phyloP scores from a whole-genome alignment of 2,888 invertebrate species.

The Xestia c-nigrum region DNA sequence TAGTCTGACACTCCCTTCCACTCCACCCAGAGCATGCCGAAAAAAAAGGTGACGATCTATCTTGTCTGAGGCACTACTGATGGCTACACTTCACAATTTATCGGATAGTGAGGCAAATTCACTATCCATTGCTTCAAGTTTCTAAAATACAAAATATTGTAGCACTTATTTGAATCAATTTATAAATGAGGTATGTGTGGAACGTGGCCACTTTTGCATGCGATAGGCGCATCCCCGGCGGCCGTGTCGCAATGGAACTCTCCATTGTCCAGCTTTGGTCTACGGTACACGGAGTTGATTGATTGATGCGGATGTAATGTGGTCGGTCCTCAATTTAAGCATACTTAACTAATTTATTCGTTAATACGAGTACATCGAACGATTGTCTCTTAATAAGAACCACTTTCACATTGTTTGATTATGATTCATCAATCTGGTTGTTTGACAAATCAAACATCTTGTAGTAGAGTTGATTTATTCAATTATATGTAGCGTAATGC shows the following conservation, averaged over 20 bases:
- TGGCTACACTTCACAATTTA: background rate
- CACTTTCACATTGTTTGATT: conserved; percentile 52
- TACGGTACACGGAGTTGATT: conserved; percentile 28
- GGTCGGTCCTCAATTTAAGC: conserved; percentile 34
- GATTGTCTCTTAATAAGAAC: conserved; percentile 24
- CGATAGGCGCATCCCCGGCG: background rate
- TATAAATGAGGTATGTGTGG: background rate
- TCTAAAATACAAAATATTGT: background rate
- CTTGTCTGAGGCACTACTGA: background rate
- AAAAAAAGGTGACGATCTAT: too few relatives aligned
- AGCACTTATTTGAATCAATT: background rate
- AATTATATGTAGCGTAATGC: conserved; percentile 7
- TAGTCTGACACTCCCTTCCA: too few relatives aligned
- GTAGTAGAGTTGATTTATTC: conserved; percentile 14
- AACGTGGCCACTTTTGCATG: conserved; percentile 1
- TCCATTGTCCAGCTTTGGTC: conserved; percentile 6
- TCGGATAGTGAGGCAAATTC: background rate
- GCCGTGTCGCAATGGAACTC: conserved; percentile 8
- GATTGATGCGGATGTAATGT: conserved; percentile 47
- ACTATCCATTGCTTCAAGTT: background rate
- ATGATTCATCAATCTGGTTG: conserved; percentile 40
- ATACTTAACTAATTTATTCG: conserved; percentile 47
- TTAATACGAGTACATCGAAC: conserved; percentile 26
- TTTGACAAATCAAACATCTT: conserved; percentile 28
- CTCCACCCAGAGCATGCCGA: too few relatives aligned